A percentile compares a stretch with the other conserved stretches of the same genome.
These are phyloP conservation scores for Pantherophis vulpinus DNA, from an alignment of 2,797 vertebrate genomes.

Conservation along the genomic window DNA sequence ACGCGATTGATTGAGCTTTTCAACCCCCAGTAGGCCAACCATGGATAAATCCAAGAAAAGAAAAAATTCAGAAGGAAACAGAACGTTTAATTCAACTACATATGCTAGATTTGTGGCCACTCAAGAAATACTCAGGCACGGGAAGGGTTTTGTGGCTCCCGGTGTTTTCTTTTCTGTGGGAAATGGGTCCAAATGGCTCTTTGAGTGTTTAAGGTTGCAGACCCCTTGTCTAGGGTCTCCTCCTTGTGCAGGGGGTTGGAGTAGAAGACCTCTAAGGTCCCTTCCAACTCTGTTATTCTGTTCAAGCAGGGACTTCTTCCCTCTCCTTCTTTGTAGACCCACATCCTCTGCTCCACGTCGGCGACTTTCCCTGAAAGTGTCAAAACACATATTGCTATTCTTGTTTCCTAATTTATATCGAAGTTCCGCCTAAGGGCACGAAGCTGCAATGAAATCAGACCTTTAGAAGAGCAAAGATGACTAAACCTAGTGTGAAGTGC, in stretches of 20 bases:
- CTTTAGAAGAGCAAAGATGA: constrained; percentile 40
- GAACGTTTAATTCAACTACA: too few relatives aligned
- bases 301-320: neutral
- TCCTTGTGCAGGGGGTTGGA: neutral
- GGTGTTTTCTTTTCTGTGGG: too few relatives aligned
- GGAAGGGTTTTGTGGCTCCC: too few relatives aligned
- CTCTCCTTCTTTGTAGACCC: fast-evolving
- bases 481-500: constrained; percentile 55
- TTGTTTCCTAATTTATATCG: constrained; percentile 36
- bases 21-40: too few relatives aligned
- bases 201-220: too few relatives aligned
- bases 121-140: too few relatives aligned
- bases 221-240: fast-evolving
- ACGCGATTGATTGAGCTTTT: too few relatives aligned
- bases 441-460: constrained; percentile 53
- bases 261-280: neutral
- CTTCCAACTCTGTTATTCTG: neutral
- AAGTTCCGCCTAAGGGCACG: constrained; percentile 22
- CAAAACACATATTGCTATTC: constrained; percentile 2
- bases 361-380: constrained; percentile 1
- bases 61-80: too few relatives aligned
- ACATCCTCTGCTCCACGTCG: neutral
- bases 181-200: too few relatives aligned
- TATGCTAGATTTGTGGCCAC: too few relatives aligned
- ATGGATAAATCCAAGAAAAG: too few relatives aligned